Conservation (phyloP, 2,113 vertebrate species). For the Pseudonaja textilis region DNA sequence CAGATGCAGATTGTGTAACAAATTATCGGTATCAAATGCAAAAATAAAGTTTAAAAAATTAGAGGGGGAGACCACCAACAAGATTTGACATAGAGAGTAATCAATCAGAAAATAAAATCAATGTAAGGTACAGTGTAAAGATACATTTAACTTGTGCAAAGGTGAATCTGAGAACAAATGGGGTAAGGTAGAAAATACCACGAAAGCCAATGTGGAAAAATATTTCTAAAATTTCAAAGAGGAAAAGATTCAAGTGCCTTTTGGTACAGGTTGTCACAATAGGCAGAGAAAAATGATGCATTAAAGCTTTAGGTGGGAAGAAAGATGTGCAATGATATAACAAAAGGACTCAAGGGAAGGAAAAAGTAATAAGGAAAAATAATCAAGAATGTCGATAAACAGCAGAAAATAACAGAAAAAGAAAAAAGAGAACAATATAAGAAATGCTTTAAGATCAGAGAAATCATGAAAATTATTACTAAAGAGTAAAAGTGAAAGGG, state of each 20-base stretch:
- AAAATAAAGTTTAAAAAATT: not conserved
- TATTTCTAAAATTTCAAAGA: not conserved
- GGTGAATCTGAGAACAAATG: not conserved
- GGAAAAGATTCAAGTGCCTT: not conserved
- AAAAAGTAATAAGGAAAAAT: not conserved
- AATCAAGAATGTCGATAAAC: not conserved
- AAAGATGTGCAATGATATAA: not conserved
- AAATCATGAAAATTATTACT: not conserved
- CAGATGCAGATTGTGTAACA: not conserved
- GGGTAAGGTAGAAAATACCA: not conserved
- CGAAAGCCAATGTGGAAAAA: not conserved
- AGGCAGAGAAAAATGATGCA: not conserved
- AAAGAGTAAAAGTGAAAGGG: not conserved
- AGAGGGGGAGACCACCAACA: not conserved
- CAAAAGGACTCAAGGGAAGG: not conserved
- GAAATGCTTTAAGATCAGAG: not conserved
- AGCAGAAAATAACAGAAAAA: not conserved
- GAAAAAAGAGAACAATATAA: not conserved
- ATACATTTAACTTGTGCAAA: not conserved
- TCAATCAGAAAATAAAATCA: not conserved
- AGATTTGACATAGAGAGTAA: not conserved
- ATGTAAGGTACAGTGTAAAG: not conserved
- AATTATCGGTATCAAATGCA: not conserved
- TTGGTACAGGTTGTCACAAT: not conserved
- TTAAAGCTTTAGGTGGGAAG: not conserved